A percentile compares a stretch with the other conserved stretches of the same genome.
Evolutionary conservation across 2,113 vertebrate species (phyloP).

Genomic region (Peromyscus leucopus): DNA sequence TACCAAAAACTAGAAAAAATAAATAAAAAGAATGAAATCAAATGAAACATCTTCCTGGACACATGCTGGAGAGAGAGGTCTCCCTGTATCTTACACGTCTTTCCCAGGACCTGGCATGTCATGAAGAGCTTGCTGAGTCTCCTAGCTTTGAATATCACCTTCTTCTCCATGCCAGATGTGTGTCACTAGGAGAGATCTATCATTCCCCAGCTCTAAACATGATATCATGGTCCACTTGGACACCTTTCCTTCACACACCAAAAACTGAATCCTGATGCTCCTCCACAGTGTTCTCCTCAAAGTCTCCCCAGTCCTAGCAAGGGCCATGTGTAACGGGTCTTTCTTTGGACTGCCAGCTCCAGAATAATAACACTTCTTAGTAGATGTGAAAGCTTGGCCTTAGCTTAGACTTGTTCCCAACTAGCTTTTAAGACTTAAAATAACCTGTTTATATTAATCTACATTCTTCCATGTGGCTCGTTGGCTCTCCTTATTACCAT

Average conservation of each 20-base stretch:
- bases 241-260: not conserved
- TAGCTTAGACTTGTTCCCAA: too few relatives aligned
- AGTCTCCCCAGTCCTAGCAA: not conserved
- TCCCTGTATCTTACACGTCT: not conserved
- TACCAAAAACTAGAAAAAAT: not conserved
- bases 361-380: too few relatives aligned
- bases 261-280: not conserved
- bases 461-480: too few relatives aligned
- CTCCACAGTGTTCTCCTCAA: not conserved
- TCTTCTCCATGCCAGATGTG: too few relatives aligned
- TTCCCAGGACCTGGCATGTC: not conserved
- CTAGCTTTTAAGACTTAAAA: too few relatives aligned
- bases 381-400: too few relatives aligned
- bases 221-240: not conserved
- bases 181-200: not conserved
- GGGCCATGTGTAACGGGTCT: too few relatives aligned
- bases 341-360: too few relatives aligned
- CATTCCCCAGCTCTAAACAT: not conserved
- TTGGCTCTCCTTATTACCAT: too few relatives aligned
- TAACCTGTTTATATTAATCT: too few relatives aligned
- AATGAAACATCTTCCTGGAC: not conserved
- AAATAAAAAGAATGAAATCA: not conserved
- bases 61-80: not conserved
- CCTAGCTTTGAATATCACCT: not conserved
- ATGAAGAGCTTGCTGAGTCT: not conserved